Conservation (phyloP, 1,140 invertebrate species). For the Aphelinus certus region DNA sequence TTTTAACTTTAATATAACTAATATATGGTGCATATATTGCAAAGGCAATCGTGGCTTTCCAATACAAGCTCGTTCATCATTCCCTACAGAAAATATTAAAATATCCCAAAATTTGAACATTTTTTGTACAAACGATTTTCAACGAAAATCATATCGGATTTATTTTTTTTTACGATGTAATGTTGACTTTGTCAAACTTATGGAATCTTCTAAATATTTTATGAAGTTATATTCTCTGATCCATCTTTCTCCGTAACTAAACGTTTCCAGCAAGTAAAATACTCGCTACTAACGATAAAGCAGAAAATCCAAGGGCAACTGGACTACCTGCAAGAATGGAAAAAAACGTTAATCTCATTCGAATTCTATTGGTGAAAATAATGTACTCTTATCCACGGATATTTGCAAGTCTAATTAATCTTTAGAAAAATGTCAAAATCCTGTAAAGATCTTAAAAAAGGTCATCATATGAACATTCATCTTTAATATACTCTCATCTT, state of each 20-base stretch:
- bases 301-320: conserved; percentile 28
- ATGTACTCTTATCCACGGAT: too few relatives aligned
- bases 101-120: too few relatives aligned
- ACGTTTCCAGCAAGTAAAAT: conserved; percentile 29
- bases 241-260: background rate
- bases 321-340: conserved; percentile 33
- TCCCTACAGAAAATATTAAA: background rate
- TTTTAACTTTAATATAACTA: background rate
- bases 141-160: background rate
- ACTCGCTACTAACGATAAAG: conserved; percentile 29
- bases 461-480: too few relatives aligned
- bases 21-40: conserved; percentile 2
- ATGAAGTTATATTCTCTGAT: conserved; percentile 1
- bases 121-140: too few relatives aligned
- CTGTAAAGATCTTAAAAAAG: too few relatives aligned
- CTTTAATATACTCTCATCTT: too few relatives aligned
- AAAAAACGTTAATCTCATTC: background rate
- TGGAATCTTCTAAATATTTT: conserved; percentile 8
- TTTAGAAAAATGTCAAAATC: too few relatives aligned
- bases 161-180: conserved; percentile 12
- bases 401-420: too few relatives aligned
- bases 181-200: conserved; percentile 12
- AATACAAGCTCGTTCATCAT: conserved; percentile 1
- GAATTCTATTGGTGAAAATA: too few relatives aligned
- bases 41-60: conserved; percentile 27